Evolutionary conservation across 2,797 vertebrate genomes (phyloP).

Genomic region (Microctenopoma steveboyesi): DNA sequence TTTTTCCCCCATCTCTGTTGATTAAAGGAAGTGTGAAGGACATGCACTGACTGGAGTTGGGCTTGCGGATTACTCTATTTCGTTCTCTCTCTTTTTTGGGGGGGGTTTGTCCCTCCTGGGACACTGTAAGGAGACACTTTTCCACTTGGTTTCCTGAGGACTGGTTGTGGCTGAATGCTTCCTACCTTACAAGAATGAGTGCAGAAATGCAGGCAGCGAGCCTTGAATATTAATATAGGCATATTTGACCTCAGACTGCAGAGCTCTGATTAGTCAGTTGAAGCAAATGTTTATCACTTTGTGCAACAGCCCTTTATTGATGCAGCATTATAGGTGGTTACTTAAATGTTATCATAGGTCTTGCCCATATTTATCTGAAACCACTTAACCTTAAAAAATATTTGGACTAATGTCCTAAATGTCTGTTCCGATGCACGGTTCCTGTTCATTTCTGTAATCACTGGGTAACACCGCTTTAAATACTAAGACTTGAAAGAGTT

Average conservation of each 20-base stretch:
- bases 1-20: constrained; percentile 46
- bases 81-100: constrained; percentile 15
- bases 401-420: not conserved
- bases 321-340: constrained; percentile 21
- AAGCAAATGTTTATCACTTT: constrained; percentile 26
- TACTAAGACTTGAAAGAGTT: not conserved
- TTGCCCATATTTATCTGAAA: constrained; percentile 14
- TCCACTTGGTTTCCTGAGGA: constrained; percentile 61
- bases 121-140: constrained; percentile 68
- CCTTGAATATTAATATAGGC: constrained; percentile 35
- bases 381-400: constrained; percentile 5
- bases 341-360: not conserved
- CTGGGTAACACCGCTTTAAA: not conserved
- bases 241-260: constrained; percentile 47
- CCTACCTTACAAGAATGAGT: constrained; percentile 38
- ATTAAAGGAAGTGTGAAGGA: constrained; percentile 71
- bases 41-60: constrained; percentile 47
- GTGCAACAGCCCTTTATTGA: constrained; percentile 6
- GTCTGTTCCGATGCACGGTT: not conserved
- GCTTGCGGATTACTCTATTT: constrained; percentile 45
- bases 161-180: constrained; percentile 54
- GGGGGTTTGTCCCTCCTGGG: constrained; percentile 53
- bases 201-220: constrained; percentile 16
- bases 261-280: constrained; percentile 42
- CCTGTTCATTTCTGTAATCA: not conserved